Conservation (phyloP, 1,140 invertebrate genomes). For the Asobara japonica region DNA sequence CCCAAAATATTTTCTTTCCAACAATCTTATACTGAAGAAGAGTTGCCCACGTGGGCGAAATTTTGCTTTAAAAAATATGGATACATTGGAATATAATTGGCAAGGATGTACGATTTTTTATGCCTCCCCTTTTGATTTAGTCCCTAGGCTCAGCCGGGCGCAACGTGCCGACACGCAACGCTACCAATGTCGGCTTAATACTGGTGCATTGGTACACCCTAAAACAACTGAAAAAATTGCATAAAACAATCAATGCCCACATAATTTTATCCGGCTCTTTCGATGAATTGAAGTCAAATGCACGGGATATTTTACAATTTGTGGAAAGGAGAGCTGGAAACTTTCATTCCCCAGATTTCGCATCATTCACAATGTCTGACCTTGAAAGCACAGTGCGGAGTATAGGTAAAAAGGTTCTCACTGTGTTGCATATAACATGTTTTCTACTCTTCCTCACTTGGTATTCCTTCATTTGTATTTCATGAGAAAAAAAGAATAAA, state of each 20-base stretch:
- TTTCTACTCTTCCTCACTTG: neutral
- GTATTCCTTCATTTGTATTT: neutral
- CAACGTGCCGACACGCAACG: slow-evolving; percentile 57
- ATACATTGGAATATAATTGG: slow-evolving; percentile 27
- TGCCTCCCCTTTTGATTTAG: slow-evolving; percentile 24
- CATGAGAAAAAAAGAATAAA: neutral
- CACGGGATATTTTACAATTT: neutral
- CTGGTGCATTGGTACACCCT: neutral
- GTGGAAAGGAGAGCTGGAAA: neutral
- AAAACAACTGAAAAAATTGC: no score
- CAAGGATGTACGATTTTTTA: slow-evolving; percentile 12
- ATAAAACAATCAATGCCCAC: neutral
- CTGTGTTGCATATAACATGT: neutral
- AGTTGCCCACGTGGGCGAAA: no score
- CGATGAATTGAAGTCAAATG: neutral
- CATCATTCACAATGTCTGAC: neutral
- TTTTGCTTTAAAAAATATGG: slow-evolving; percentile 27
- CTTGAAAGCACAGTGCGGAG: slow-evolving; percentile 2
- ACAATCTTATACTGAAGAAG: no score
- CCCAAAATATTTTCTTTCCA: no score
- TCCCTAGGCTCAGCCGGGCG: slow-evolving; percentile 44
- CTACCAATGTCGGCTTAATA: slow-evolving; percentile 30
- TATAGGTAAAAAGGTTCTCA: slow-evolving; percentile 7
- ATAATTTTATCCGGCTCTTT: neutral
- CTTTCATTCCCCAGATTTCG: neutral